These are phyloP conservation scores for Lonchura striata DNA, from an alignment of 2,113 vertebrate species.

Conservation along the genomic window DNA sequence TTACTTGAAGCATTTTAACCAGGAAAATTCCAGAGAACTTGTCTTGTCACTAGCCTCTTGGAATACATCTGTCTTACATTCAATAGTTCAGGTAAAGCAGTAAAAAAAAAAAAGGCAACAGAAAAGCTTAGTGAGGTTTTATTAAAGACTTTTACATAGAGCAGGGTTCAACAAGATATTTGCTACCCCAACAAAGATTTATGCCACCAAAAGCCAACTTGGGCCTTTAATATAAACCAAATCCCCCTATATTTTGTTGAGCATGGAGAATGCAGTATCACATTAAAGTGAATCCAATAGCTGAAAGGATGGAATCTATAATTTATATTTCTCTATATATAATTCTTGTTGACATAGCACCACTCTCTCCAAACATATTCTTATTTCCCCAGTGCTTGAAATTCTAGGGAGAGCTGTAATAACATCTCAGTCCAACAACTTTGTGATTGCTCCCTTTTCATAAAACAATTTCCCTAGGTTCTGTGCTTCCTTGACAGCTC, in stretches of 20 bases:
- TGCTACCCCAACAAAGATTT: background rate
- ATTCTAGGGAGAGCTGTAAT: constrained; percentile 30
- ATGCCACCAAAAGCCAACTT: background rate
- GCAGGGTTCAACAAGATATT: background rate
- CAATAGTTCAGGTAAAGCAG: background rate
- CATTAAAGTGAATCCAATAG: background rate
- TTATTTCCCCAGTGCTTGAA: constrained; percentile 13
- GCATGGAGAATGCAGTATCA: background rate
- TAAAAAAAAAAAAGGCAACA: background rate
- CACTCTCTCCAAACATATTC: background rate
- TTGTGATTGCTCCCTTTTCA: background rate
- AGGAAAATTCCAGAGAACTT: background rate
- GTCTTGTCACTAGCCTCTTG: background rate
- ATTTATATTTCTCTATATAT: background rate
- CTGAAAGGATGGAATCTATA: constrained; percentile 6
- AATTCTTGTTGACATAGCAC: constrained; percentile 21
- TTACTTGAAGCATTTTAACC: background rate
- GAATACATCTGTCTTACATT: background rate
- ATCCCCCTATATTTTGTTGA: background rate
- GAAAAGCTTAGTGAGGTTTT: background rate
- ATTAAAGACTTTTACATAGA: background rate
- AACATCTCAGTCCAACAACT: background rate
- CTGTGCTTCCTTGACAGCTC: constrained; percentile 30
- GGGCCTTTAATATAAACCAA: background rate
- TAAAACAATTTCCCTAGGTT: background rate